Percentiles rank a stretch among this genome's conserved stretches.
Conservation (phyloP, 2,888 invertebrate genomes). For the Uropetala carovei region DNA sequence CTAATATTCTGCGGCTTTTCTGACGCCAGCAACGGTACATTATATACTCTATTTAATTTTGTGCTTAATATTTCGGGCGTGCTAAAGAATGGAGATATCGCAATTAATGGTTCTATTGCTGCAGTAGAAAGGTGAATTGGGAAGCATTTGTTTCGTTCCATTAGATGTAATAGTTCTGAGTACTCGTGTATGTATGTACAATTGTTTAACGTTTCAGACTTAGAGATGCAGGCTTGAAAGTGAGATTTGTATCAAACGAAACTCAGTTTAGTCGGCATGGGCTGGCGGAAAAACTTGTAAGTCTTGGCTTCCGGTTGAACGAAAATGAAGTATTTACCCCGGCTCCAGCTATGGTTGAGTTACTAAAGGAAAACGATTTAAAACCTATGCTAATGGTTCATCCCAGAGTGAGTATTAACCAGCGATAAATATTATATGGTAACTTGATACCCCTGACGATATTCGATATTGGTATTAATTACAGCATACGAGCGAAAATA, state of each 20-base stretch:
- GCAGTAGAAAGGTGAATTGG: constrained; percentile 75
- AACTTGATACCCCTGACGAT: no score
- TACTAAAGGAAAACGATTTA: constrained; percentile 73
- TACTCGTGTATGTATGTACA: not conserved
- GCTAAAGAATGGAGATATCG: constrained; percentile 75
- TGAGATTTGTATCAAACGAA: constrained; percentile 78
- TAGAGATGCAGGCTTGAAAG: constrained; percentile 72
- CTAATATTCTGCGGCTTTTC: no score
- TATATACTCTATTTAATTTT: no score
- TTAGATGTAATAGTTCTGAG: not conserved
- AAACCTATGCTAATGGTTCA: constrained; percentile 76
- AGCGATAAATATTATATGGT: not conserved
- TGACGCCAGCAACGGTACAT: no score
- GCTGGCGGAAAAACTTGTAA: constrained; percentile 74
- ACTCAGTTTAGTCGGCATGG: constrained; percentile 74
- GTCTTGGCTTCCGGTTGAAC: constrained; percentile 75
- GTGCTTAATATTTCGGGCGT: constrained; percentile 79
- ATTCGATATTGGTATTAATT: no score
- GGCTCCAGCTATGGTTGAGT: constrained; percentile 75
- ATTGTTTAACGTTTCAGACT: constrained; percentile 71
- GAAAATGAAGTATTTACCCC: constrained; percentile 76
- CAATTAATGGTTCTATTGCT: constrained; percentile 77
- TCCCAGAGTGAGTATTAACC: constrained; percentile 70
- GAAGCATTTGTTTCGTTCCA: not conserved
- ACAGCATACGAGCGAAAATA: no score